These are phyloP conservation scores for Scopus umbretta DNA, from an alignment of 2,113 vertebrate genomes.

Conservation along the genomic window DNA sequence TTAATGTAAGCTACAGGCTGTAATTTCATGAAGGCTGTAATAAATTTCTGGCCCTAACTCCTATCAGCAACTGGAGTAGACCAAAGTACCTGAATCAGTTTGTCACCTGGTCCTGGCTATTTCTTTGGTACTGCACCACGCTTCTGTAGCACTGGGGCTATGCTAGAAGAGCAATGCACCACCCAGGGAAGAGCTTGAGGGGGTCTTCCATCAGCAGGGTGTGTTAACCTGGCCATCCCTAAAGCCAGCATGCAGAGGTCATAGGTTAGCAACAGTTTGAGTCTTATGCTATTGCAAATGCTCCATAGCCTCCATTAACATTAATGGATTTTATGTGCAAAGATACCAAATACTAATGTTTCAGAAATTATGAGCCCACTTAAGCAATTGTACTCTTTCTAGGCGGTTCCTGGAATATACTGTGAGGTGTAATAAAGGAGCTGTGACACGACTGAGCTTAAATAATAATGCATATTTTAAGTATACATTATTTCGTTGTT, in stretches of 20 bases:
- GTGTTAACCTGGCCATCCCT: not conserved
- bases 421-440: not conserved
- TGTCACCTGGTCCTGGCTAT: not conserved
- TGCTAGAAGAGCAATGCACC: not conserved
- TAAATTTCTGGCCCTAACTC: not conserved
- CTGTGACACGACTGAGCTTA: not conserved
- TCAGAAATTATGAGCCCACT: not conserved
- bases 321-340: not conserved
- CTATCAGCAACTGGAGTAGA: not conserved
- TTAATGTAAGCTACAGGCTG: not conserved
- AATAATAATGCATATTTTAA: not conserved
- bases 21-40: not conserved
- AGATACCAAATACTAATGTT: not conserved
- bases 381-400: not conserved
- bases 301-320: not conserved
- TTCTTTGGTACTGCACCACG: fast-evolving
- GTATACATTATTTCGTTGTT: not conserved
- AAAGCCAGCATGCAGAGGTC: not conserved
- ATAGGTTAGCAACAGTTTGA: not conserved
- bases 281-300: not conserved
- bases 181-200: not conserved
- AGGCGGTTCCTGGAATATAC: not conserved
- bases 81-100: not conserved
- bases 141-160: not conserved
- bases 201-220: not conserved